Conservation (phyloP, 2,888 invertebrate genomes). For the Oscheius sp. region DNA sequence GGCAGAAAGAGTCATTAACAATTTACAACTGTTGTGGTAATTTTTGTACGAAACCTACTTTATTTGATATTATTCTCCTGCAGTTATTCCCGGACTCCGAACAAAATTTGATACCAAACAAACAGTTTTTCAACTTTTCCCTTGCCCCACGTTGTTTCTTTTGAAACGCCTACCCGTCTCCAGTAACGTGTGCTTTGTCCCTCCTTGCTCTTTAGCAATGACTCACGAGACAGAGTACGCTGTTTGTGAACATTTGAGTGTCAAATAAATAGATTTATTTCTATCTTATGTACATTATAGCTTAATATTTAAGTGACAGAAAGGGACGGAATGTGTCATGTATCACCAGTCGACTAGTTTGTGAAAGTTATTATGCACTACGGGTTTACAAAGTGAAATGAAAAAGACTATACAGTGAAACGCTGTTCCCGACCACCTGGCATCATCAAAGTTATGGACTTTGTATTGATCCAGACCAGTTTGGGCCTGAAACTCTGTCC, state of each 20-base stretch:
- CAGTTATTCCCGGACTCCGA: no score
- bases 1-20: no score
- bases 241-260: background rate
- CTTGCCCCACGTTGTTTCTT: no score
- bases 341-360: slow-evolving; percentile 25
- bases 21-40: no score
- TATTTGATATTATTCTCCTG: no score
- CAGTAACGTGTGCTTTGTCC: no score
- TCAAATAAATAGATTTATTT: slow-evolving; percentile 23
- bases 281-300: slow-evolving; percentile 29
- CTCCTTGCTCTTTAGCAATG: no score
- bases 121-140: no score
- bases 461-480: slow-evolving; percentile 93
- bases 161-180: no score
- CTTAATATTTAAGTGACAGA: slow-evolving; percentile 18
- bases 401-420: slow-evolving; percentile 56
- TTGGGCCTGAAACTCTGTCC: slow-evolving; percentile 79
- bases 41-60: no score
- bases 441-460: slow-evolving; percentile 91
- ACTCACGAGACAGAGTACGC: no score
- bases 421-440: slow-evolving; percentile 89
- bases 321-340: slow-evolving; percentile 8
- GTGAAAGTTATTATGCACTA: slow-evolving; percentile 13
- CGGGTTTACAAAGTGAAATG: slow-evolving; percentile 18
- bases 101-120: no score